Evolutionary conservation across 1,140 invertebrate genomes (phyloP), one percentile per base, ranked within the genome.

Genomic region (Agraylea sexmaculata): DNA sequence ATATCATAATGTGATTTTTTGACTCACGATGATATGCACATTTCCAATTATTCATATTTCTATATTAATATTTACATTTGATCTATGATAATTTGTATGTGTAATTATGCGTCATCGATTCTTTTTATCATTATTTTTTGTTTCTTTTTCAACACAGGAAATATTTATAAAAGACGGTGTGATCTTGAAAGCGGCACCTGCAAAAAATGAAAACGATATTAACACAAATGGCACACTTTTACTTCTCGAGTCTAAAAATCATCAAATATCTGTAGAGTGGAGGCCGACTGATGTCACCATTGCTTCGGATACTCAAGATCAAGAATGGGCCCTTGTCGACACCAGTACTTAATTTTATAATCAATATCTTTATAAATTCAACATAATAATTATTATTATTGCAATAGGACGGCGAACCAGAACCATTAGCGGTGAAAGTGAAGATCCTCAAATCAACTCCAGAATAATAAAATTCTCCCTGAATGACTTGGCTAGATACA

Each of bases 281-380:
- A 77, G 77, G 54, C 80, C 80, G 3, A 75, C 75, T 44, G 82
- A 78, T 34, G 72, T 77, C 27, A 73, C 83, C 29, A 75, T 80
- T 20, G 71, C 75, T 46, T 76, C 76, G 5, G 80, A 83, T 49
- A 74, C 75, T 29, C 77, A 81, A 53, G 82, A 84, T 56, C 75
- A 80, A 50, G 82, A 87, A 58, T 86, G 83, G 83, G 79, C 81
- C 2, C 64, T 86, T 25, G 79, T 87, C 4, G 78, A 83, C 47
- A 79, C 79, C 19, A 75, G 31, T 82, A 46, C 74, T 71, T 50
- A 68, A 67, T 11, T 6, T 25, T 25, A 25, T 25, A 7, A 25
- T n/a, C n/a, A 25, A 25, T 25, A 25, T 25, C 23, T n/a, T 25
- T 7, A n/a, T 6, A 25, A 25, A 7, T n/a, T 25, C 23, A 25